Evolutionary conservation across 1,140 invertebrate species (phyloP).

Genomic region (Drosophila neocordata): DNA sequence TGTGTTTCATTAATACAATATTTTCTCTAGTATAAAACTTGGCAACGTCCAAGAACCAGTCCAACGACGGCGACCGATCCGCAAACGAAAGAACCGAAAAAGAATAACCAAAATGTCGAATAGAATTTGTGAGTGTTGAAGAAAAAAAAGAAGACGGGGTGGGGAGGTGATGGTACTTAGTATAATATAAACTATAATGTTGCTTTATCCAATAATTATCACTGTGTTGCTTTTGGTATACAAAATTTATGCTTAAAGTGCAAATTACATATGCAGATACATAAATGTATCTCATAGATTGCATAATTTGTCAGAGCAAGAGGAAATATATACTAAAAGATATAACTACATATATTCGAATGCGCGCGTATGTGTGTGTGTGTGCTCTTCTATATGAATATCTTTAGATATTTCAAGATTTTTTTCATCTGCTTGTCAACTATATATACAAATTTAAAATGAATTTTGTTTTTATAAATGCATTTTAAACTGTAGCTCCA

Average conservation of each 20-base stretch:
- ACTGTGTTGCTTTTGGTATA: constrained; percentile 34
- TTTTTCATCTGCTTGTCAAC: constrained; percentile 36
- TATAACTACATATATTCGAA: constrained; percentile 10
- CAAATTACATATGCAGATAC: constrained; percentile 21
- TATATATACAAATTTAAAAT: constrained; percentile 5
- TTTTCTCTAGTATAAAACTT: constrained; percentile 77
- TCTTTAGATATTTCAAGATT: constrained; percentile 12
- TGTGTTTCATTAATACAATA: constrained; percentile 60
- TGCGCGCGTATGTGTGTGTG: constrained; percentile 26
- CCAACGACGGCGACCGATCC: constrained; percentile 58
- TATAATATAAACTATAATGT: constrained; percentile 29
- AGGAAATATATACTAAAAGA: constrained; percentile 41
- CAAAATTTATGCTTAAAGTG: constrained; percentile 34
- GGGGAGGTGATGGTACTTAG: background rate
- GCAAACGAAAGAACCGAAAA: constrained; percentile 34
- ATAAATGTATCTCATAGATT: constrained; percentile 69
- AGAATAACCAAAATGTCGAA: constrained; percentile 63
- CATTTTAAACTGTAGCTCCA: constrained; percentile 11
- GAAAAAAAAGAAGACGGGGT: background rate
- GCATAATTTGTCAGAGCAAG: constrained; percentile 67
- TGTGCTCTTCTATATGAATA: constrained; percentile 45
- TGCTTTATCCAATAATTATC: constrained; percentile 63
- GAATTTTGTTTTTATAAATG: background rate
- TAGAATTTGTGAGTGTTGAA: constrained; percentile 66
- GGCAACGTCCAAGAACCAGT: constrained; percentile 58